Evolutionary conservation across 2,888 invertebrate species (phyloP), one percentile per base, ranked within the genome.

Genomic region (Sipunculus nudus): DNA sequence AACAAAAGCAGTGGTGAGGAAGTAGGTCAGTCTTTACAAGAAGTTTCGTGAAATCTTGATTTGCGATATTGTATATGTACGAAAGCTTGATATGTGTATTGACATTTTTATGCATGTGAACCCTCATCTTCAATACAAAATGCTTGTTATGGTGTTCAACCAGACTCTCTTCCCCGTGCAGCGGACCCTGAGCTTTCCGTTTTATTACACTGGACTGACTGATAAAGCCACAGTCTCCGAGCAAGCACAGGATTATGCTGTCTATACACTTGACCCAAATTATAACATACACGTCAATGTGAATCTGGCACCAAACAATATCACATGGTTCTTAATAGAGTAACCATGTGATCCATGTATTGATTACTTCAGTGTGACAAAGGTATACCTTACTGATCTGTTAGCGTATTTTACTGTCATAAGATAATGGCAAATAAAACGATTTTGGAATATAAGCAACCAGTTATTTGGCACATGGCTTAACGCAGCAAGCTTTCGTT

Each of bases 11-110:
- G 28, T 70, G 21, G 70, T 70, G 4, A 58, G 38, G 19, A 53
- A 66, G 25, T 68, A 65, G 68, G 70, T 70, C 31, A 26, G 32
- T 31, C 68, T 70, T 48, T 70, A 70, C 63, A 70, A 70, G 49
- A 53, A 50, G 28, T 61, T 68, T 43, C 49, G 70, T 5, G 52
- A 60, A 10, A 68, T 70, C 39, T 39, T 70, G 3, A 70, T 55
- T 53, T 63, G 68, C 47, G 70, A 70, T 35, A 59, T 70, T 31
- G 53, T 70, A n/a, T 68, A 70, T 49, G 65, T 69, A n/a, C 48
- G 61, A 8, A 40, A 65, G 35, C 43, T 68, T 10, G 70, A 70
- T 47, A 66, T 68, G 65, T 32, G 48, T 10, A 59, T 70, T 5
- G 70, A 70, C 54, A 43, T 60, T 40, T 63, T 50, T 50, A 49